Evolutionary conservation across 2,888 invertebrate species (phyloP), one percentile per base, ranked within the genome.

Genomic region (Labia minor): DNA sequence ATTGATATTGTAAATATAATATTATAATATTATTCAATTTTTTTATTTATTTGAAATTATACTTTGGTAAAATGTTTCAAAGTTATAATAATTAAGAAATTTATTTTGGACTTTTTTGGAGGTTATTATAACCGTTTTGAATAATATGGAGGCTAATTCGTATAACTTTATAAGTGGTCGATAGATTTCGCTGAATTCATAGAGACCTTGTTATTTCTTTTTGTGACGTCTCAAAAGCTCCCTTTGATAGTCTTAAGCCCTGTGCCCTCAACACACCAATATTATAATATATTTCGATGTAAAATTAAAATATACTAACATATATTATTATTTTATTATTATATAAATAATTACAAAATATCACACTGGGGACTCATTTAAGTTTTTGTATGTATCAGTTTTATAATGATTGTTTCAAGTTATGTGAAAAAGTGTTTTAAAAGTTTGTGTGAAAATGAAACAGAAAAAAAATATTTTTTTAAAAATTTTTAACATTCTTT

Each of bases 221-320:
- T 49, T 49, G 49, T 49, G 49, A 49, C 49, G 49, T 49, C 49
- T 49, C 49, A 49, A 49, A 49, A 14, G 14, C 14, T 49, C 49
- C 49, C 49, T 49, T 49, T 49, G 49, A 49, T 49, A 49, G 49
- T 49, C 49, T 49, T 49, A 49, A 49, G 49, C 49, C 49, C 49
- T 49, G 8, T n/a, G 49, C 49, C 49, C 49, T 14, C 49, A 49
- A n/a, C 49, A 49, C n/a, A 11, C 49, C 49, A 49, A 49, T 49
- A 49, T n/a, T 49, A 2, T 8, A 26, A 26, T 26, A 26, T 26
- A 26, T 26, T 26, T 26, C 26, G 6, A 16, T 16, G 49, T n/a
- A 16, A 49, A 49, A 49, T 14, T 14, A 49, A n/a, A n/a, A 49
- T 49, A n/a, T 49, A 49, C 3, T 14, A n/a, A 49, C 16, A 49